Evolutionary conservation across 2,113 vertebrate genomes (phyloP), one percentile per base, ranked within the genome.

Genomic region (Rhynchomys soricoides): DNA sequence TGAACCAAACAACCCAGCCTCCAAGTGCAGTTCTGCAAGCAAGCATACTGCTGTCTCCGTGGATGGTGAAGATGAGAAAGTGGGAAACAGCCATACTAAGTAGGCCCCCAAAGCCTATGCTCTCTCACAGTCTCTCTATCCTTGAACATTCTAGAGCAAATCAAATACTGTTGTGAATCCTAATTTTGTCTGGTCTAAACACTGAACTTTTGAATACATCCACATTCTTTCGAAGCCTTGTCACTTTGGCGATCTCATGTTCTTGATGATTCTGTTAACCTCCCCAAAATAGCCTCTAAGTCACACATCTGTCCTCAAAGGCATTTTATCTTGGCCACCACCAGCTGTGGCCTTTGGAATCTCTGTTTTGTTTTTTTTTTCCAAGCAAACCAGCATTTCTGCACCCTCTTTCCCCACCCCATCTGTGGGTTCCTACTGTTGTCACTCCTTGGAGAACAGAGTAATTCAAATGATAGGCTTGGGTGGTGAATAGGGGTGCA

Each of bases 21-120:
- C 99, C 34, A 99, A 99, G 97, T 99, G 99, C 99, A 99, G 99
- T 98, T 99, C 98, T 97, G 99, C 99, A 97, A 99, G 99, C 99
- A 97, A 99, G 99, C 99, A 99, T 99, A 97, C 99, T 97, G 99
- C 99, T 98, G 98, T 99, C 97, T 98, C 99, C 87, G 98, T 99
- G 98, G 99, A 99, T 45, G 99, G 99, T 82, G 99, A 99, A 82
- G 99, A 99, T 92, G 99, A 98, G 96, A 98, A 98, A 0, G 99
- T 99, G 15, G 95, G 97, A 9, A 99, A 98, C 81, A 99, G 99
- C 13, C 97, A 97, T 70, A 95, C 97, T 48, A 98, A 99, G 81
- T 99, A 98, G 98, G 98, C 95, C 95, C 97, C 93, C 82, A 86
- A 85, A 37, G 88, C 96, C 94, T 88, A 62, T 75, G 91, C 96